Percentiles rank a stretch among this genome's conserved stretches.
Evolutionary conservation across 2,797 vertebrate species (phyloP).

Genomic region (Vespertilio murinus): DNA sequence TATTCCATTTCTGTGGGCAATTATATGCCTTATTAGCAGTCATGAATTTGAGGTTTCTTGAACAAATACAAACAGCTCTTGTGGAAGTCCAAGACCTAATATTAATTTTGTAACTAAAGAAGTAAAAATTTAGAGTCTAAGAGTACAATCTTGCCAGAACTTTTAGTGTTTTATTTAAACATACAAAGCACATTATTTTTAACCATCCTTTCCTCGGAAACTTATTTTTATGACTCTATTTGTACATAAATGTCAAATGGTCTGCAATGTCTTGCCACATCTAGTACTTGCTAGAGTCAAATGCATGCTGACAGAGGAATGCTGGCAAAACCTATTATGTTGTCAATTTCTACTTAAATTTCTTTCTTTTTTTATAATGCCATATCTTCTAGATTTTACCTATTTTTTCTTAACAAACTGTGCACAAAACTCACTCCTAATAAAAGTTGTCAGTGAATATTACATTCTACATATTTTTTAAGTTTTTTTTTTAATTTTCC

Average conservation of each 20-base stretch:
- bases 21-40: not conserved
- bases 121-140: not conserved
- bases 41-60: constrained; percentile 15
- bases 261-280: not conserved
- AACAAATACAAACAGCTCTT: constrained; percentile 38
- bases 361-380: not conserved
- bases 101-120: not conserved
- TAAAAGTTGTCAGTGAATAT: not conserved
- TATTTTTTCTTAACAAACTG: not conserved
- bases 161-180: not conserved
- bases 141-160: not conserved
- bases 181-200: not conserved
- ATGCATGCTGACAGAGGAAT: not conserved
- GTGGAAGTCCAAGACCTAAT: not conserved
- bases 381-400: not conserved
- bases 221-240: not conserved
- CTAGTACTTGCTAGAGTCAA: not conserved
- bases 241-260: not conserved
- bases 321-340: not conserved
- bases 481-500: not conserved
- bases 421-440: not conserved
- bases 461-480: not conserved
- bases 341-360: not conserved
- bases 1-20: not conserved
- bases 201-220: not conserved